A percentile compares a stretch with the other conserved stretches of the same genome.
phyloP scores from a whole-genome alignment of 1,140 invertebrate species.

The Cecropterus lyciades region DNA sequence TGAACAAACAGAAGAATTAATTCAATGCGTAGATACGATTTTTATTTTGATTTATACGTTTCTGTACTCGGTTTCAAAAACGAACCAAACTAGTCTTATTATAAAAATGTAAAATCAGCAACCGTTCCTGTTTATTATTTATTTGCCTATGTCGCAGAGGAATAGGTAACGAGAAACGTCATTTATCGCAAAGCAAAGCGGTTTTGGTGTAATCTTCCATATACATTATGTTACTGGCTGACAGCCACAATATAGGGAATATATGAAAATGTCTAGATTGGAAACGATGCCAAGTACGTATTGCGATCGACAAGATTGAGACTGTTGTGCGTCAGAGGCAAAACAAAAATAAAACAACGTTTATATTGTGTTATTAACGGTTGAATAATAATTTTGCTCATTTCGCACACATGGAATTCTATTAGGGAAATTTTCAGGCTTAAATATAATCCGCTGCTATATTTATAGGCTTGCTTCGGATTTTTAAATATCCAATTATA shows the following conservation, averaged over 20 bases:
- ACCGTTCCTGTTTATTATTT: slow-evolving; percentile 9
- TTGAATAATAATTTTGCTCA: slow-evolving; percentile 13
- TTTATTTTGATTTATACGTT: background rate
- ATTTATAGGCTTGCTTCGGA: background rate
- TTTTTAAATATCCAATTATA: background rate
- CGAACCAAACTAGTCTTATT: slow-evolving; percentile 17
- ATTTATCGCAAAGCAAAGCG: slow-evolving; percentile 34
- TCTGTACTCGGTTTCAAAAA: slow-evolving; percentile 4
- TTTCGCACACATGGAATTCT: background rate
- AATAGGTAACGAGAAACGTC: slow-evolving; percentile 7
- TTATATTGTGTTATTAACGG: background rate
- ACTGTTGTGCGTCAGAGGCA: slow-evolving; percentile 54
- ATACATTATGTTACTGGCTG: slow-evolving; percentile 44
- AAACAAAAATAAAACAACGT: slow-evolving; percentile 12
- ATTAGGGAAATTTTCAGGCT: background rate
- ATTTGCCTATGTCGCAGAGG: slow-evolving; percentile 8
- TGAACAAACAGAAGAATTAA: slow-evolving; percentile 2
- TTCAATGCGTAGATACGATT: background rate
- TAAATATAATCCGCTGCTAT: background rate
- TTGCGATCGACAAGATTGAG: slow-evolving; percentile 51
- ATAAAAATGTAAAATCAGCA: slow-evolving; percentile 13
- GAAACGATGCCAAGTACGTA: slow-evolving; percentile 66
- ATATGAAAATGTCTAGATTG: slow-evolving; percentile 45
- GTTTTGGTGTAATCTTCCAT: slow-evolving; percentile 41
- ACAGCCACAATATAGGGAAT: slow-evolving; percentile 46